Base-by-base conservation (phyloP, 1,140 invertebrate species). In the Maconellicoccus hirsutus region DNA sequence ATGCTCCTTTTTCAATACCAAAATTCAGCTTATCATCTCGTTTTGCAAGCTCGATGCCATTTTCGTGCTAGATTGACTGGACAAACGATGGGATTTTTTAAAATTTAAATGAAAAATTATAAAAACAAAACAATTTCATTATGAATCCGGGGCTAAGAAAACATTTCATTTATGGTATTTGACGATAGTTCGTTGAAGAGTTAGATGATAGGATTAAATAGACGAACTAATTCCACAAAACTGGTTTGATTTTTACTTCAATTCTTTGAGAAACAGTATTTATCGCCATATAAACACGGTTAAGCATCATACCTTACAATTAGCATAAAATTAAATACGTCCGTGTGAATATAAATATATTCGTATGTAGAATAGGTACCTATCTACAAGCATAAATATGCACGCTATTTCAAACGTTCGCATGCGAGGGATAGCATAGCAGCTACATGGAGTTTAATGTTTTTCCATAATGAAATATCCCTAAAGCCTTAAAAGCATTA, bases 251-350 rank as follows among this genome's bases (percentile, higher is more conserved):
- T 52, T 52, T 52, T 52, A 52, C 42, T 4, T 52, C n/a, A 52
- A 52, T 52, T 52, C 42, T 52, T 52, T 19, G n/a, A 52, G 42
- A 52, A 52, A 52, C 42, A 19, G 12, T 52, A 52, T 52, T 52
- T 52, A 52, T 52, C 42, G 42, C n/a, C 42, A 19, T 52, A 52
- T 52, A 52, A 52, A 52, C n/a, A 52, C 42, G n/a, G 42, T 52
- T 52, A 52, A 14, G 12, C 42, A n/a, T n/a, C n/a, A 19, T 52
- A 52, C 42, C 42, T 14, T 52, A 52, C 42, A 52, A 52, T 52
- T 52, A 52, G 42, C 42, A 52, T 52, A 52, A 52, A 52, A 52
- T 52, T 52, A 52, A 52, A 52, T 52, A 52, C 42, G 42, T 52
- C 12, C 42, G 42, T 52, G 42, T 52, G 42, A 52, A 52, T 16